Conservation (phyloP, 2,113 vertebrate species). For the Typhlomys cinereus region DNA sequence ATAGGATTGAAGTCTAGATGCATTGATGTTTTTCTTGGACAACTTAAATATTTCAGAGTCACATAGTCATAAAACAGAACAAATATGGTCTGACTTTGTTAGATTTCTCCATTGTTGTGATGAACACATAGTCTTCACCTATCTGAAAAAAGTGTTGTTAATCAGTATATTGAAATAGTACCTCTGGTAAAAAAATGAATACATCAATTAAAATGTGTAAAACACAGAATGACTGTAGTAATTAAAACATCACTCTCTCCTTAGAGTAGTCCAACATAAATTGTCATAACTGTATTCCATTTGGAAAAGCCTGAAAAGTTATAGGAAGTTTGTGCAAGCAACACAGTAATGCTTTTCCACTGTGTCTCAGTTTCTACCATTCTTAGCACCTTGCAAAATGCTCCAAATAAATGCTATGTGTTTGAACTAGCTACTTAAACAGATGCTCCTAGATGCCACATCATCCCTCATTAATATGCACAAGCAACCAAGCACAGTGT, state of each 20-base stretch:
- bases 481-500: neutral
- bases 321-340: neutral
- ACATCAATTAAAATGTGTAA: conserved; percentile 25
- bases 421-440: neutral
- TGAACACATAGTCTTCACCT: neutral
- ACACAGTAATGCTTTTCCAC: neutral
- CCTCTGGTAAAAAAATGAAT: neutral
- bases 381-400: neutral
- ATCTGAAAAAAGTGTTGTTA: neutral
- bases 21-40: neutral
- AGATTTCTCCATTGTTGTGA: neutral
- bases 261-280: neutral
- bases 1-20: neutral
- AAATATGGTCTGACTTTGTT: neutral
- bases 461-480: neutral
- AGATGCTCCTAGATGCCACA: neutral
- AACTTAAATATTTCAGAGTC: neutral
- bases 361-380: neutral
- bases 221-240: neutral
- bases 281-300: neutral
- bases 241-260: neutral
- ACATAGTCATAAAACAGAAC: conserved; percentile 7
- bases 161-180: conserved; percentile 9
- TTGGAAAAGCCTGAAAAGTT: conserved; percentile 8
- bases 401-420: neutral